These are phyloP conservation scores for Rhinophrynus dorsalis DNA, from an alignment of 2,797 vertebrate species.

Conservation along the genomic window DNA sequence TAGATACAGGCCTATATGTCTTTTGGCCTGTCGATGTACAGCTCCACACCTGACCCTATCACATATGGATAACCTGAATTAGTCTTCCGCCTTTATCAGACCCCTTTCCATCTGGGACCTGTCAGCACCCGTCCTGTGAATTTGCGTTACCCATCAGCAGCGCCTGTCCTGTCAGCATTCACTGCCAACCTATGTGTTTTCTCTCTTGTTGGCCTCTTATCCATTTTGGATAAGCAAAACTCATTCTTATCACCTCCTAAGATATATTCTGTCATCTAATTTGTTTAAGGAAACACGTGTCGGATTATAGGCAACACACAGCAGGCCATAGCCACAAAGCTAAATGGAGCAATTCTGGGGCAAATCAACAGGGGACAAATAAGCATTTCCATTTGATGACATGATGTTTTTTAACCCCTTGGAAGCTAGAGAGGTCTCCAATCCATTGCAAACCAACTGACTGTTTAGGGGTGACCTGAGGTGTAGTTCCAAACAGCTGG, in stretches of 20 bases:
- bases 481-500: too few species aligned
- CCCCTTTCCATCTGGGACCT: slow-evolving; percentile 2
- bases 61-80: neutral
- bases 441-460: too few species aligned
- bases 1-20: too few species aligned
- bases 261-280: neutral
- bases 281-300: neutral
- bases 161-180: slow-evolving; percentile 20
- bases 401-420: too few species aligned
- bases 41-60: neutral
- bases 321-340: too few species aligned
- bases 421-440: too few species aligned
- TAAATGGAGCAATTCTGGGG: too few species aligned
- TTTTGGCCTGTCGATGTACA: neutral
- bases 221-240: neutral
- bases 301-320: neutral
- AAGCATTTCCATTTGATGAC: too few species aligned
- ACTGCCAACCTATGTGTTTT: slow-evolving; percentile 5
- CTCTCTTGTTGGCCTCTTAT: neutral
- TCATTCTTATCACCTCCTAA: slow-evolving; percentile 1
- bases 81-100: neutral
- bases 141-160: slow-evolving; percentile 6
- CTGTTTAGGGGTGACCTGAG: too few species aligned
- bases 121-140: neutral
- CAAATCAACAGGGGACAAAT: too few species aligned